Conservation (phyloP, 2,797 vertebrate genomes). For the Ambastaia sidthimunki region DNA sequence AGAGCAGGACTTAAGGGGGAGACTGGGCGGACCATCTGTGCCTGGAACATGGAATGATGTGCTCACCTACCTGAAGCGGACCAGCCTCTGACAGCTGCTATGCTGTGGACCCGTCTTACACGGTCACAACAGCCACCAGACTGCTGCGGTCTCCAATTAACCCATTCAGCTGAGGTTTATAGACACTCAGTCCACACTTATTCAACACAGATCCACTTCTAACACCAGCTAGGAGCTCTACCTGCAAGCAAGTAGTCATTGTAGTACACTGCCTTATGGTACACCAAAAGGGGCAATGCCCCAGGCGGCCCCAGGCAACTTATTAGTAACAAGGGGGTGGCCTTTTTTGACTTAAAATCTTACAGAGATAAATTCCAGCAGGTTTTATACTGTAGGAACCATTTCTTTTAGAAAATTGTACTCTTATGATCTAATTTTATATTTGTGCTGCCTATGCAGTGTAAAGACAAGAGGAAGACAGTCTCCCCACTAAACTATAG, state of each 20-base stretch:
- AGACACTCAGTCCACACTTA: neutral
- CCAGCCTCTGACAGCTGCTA: conserved; percentile 51
- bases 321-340: too few relatives aligned
- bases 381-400: too few relatives aligned
- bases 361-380: too few relatives aligned
- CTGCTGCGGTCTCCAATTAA: conserved; percentile 8
- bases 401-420: too few relatives aligned
- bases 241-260: neutral
- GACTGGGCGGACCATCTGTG: conserved; percentile 40
- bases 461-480: neutral
- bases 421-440: neutral
- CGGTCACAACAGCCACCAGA: conserved; percentile 28
- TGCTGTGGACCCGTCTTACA: conserved; percentile 18
- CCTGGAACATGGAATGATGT: conserved; percentile 44
- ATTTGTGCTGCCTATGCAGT: neutral
- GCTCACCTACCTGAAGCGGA: conserved; percentile 48
- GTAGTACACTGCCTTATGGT: neutral
- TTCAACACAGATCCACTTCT: neutral
- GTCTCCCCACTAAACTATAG: neutral
- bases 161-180: conserved; percentile 37
- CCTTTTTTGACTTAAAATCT: too few relatives aligned
- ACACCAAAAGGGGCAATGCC: too few relatives aligned
- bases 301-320: too few relatives aligned
- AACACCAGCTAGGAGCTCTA: neutral
- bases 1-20: conserved; percentile 23